phyloP scores from a whole-genome alignment of 2,797 vertebrate species.

The Girardinus metallicus region DNA sequence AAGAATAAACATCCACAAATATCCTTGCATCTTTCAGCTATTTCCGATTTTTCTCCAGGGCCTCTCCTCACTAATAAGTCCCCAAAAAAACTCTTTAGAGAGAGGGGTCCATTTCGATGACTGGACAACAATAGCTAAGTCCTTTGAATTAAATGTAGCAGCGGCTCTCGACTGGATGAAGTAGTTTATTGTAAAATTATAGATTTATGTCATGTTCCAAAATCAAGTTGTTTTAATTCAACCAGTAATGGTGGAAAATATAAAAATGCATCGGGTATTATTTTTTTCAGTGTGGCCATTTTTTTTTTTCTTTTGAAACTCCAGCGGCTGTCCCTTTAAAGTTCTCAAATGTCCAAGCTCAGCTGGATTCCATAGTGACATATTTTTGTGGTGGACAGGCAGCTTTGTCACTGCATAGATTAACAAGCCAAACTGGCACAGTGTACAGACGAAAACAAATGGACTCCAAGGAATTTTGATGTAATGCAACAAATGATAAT shows the following conservation, averaged over 20 bases:
- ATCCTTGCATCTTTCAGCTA: neutral
- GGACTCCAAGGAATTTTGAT: neutral
- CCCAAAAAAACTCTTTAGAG: neutral
- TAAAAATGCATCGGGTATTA: neutral
- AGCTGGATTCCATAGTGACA: neutral
- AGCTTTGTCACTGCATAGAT: neutral
- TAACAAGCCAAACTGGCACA: neutral
- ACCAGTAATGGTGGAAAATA: neutral
- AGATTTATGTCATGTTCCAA: neutral
- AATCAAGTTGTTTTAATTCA: neutral
- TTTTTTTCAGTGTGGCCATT: neutral
- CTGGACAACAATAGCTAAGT: neutral
- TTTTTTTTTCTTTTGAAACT: neutral
- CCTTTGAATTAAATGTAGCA: neutral
- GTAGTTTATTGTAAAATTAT: neutral
- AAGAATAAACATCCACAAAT: neutral
- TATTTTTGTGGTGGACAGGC: neutral
- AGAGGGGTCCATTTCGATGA: neutral
- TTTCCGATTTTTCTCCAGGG: neutral
- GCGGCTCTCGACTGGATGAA: neutral
- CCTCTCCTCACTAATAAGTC: neutral
- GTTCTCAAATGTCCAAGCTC: neutral
- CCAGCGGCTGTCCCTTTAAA: neutral
- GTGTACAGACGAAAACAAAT: neutral
- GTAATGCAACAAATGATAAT: conserved; percentile 1